Conservation (phyloP, 2,113 vertebrate species). For the Pycnonotus jocosus region DNA sequence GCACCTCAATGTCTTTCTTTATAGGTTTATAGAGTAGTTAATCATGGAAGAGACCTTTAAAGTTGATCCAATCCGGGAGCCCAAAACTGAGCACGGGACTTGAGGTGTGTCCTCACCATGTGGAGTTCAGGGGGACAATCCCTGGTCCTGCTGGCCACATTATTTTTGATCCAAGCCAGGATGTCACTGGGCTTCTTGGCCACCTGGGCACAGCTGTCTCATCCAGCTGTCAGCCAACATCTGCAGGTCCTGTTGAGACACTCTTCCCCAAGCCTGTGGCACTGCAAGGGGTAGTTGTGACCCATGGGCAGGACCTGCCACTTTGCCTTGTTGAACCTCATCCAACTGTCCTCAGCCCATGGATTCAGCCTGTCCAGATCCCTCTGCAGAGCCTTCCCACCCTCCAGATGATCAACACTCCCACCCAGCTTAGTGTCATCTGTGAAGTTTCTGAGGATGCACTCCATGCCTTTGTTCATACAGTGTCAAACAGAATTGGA, state of each 20-base stretch:
- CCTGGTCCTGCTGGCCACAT: neutral
- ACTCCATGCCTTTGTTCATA: neutral
- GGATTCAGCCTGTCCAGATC: neutral
- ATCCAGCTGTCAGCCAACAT: neutral
- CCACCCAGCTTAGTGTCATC: too few relatives aligned
- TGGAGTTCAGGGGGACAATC: neutral
- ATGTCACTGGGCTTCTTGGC: neutral
- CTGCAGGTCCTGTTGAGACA: neutral
- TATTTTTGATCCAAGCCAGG: neutral
- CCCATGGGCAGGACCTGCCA: fast-evolving
- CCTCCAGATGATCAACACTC: neutral
- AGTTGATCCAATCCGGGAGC: neutral
- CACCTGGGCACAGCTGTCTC: neutral
- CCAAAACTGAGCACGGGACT: neutral
- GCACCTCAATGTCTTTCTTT: neutral
- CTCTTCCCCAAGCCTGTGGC: neutral
- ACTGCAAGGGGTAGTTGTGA: neutral
- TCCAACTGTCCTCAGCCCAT: neutral
- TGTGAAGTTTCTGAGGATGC: neutral
- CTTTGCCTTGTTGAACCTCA: neutral
- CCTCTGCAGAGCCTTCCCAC: neutral
- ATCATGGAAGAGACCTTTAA: neutral
- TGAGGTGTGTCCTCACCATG: neutral
- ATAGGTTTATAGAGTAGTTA: neutral
- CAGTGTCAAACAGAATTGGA: neutral